Evolutionary conservation across 1,140 invertebrate genomes (phyloP).

Genomic region (Drosophila pandora): DNA sequence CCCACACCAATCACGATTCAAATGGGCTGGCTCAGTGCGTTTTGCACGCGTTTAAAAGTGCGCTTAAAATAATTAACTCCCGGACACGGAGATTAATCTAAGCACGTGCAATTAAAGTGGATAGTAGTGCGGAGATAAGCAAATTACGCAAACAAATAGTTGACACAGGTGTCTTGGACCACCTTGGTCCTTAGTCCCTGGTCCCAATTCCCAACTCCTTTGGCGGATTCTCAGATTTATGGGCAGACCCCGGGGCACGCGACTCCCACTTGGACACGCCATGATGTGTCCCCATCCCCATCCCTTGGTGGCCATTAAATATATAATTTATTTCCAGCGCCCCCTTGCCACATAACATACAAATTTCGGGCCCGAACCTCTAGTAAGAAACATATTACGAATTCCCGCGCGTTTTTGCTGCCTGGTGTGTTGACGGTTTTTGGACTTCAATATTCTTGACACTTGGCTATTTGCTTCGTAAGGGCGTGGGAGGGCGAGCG

Average conservation of each 20-base stretch:
- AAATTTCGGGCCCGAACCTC: constrained; percentile 24
- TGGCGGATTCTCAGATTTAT: constrained; percentile 44
- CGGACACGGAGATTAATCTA: constrained; percentile 52
- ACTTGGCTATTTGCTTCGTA: constrained; percentile 37
- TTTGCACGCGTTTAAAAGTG: constrained; percentile 62
- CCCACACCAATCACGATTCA: constrained; percentile 19
- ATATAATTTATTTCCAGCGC: constrained; percentile 34
- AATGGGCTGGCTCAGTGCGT: constrained; percentile 45
- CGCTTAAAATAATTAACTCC: constrained; percentile 67
- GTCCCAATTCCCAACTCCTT: constrained; percentile 18
- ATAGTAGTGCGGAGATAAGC: constrained; percentile 25
- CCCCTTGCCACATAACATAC: not conserved
- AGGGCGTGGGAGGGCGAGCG: constrained; percentile 14
- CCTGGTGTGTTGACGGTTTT: constrained; percentile 18
- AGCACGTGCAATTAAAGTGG: constrained; percentile 41
- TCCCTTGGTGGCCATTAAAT: constrained; percentile 31
- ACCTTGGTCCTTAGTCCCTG: not conserved
- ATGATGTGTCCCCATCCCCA: constrained; percentile 7
- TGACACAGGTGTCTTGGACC: constrained; percentile 42
- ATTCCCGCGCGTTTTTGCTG: constrained; percentile 30
- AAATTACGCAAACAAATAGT: constrained; percentile 60
- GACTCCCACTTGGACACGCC: constrained; percentile 40
- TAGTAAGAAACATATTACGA: constrained; percentile 9
- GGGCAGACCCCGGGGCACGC: constrained; percentile 26
- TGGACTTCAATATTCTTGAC: constrained; percentile 21